phyloP scores from a whole-genome alignment of 1,140 invertebrate genomes.

The Ylistrum balloti region DNA sequence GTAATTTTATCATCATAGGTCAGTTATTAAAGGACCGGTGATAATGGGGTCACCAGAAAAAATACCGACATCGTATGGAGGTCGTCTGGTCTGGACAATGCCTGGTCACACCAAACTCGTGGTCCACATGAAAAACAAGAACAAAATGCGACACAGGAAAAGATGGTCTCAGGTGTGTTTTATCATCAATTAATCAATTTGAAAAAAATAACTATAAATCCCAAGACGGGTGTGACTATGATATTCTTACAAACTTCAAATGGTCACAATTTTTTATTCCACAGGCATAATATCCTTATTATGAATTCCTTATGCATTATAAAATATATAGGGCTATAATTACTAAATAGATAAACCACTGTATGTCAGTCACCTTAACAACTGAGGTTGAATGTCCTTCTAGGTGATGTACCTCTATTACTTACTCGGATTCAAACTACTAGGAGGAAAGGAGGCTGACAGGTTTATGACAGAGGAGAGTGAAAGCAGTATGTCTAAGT shows the following conservation, averaged over 20 bases:
- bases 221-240: too few species aligned
- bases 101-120: conserved; percentile 81
- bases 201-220: too few species aligned
- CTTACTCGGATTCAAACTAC: conserved; percentile 85
- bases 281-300: too few species aligned
- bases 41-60: conserved; percentile 75
- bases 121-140: conserved; percentile 81
- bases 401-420: conserved; percentile 89
- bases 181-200: too few species aligned
- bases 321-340: too few species aligned
- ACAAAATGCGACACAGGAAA: conserved; percentile 82
- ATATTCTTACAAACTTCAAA: too few species aligned
- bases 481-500: conserved; percentile 64
- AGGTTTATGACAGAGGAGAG: conserved; percentile 68
- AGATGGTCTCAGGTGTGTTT: conserved; percentile 82
- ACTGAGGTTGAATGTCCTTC: too few species aligned
- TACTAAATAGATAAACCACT: too few species aligned
- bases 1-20: conserved; percentile 62
- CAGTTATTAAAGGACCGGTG: conserved; percentile 77
- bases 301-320: too few species aligned
- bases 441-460: conserved; percentile 78
- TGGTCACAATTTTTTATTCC: too few species aligned
- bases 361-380: too few species aligned
- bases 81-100: conserved; percentile 80
- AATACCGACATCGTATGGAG: conserved; percentile 80